Evolutionary conservation across 2,888 invertebrate species (phyloP).

Genomic region (Diaphora mendica): DNA sequence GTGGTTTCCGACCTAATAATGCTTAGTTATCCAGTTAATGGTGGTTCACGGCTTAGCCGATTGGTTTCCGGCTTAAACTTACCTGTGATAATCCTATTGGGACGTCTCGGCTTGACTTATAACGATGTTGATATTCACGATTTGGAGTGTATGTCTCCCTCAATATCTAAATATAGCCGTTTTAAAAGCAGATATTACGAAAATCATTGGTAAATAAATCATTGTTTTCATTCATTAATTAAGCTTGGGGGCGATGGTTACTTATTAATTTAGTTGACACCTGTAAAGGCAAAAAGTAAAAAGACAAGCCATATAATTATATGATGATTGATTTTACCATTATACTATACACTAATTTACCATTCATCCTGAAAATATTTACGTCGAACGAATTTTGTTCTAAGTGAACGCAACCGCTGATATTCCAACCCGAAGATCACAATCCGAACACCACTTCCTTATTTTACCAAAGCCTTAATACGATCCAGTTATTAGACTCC

Average conservation of each 20-base stretch:
- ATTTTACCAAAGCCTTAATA: conserved; percentile 8
- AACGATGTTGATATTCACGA: not conserved
- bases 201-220: not conserved
- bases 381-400: not conserved
- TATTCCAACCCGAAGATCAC: not conserved
- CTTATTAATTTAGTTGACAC: too few species aligned
- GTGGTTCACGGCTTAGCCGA: conserved; percentile 6
- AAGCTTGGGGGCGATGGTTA: too few species aligned
- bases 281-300: too few species aligned
- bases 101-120: not conserved
- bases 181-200: not conserved
- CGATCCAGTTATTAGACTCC: conserved; percentile 18
- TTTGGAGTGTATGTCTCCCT: not conserved
- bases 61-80: conserved; percentile 9
- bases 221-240: too few species aligned
- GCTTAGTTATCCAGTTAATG: conserved; percentile 8
- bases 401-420: not conserved
- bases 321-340: too few species aligned
- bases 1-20: not conserved
- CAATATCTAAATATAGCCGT: not conserved
- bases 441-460: not conserved
- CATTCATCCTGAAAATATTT: too few species aligned
- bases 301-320: too few species aligned
- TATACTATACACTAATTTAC: too few species aligned
- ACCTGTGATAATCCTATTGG: conserved; percentile 2